phyloP scores from a whole-genome alignment of 2,888 invertebrate species.

The Meiosimyza platycephala region DNA sequence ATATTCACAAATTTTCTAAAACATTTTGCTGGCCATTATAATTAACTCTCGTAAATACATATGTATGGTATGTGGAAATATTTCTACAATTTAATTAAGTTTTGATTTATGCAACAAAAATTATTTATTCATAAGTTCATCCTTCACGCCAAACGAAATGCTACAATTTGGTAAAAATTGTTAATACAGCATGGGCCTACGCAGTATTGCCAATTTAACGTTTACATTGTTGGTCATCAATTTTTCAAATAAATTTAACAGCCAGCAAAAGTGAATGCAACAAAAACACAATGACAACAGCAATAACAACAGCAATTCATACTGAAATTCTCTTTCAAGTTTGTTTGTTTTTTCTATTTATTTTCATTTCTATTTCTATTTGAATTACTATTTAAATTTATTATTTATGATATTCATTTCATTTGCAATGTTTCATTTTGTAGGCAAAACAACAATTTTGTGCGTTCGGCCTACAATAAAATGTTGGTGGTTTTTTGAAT shows the following conservation, averaged over 20 bases:
- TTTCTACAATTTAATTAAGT: not conserved
- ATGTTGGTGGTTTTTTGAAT: slow-evolving; percentile 8
- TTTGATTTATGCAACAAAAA: not conserved
- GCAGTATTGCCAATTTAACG: too few species aligned
- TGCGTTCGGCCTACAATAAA: not conserved
- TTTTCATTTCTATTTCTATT: not conserved
- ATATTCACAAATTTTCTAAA: too few species aligned
- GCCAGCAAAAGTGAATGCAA: too few species aligned
- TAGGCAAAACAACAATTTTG: not conserved
- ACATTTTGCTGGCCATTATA: too few species aligned
- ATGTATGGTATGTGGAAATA: not conserved
- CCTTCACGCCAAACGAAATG: too few species aligned
- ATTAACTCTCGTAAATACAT: too few species aligned
- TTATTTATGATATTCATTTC: slow-evolving; percentile 24
- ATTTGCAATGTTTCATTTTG: slow-evolving; percentile 13
- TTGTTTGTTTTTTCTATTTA: not conserved
- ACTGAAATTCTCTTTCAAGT: not conserved
- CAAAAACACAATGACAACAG: too few species aligned
- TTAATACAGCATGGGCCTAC: too few species aligned
- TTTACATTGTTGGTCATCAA: too few species aligned
- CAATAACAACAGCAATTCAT: too few species aligned
- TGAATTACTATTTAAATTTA: slow-evolving; percentile 4
- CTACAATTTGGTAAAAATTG: too few species aligned
- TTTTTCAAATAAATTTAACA: too few species aligned
- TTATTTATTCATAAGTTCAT: not conserved